Evolutionary conservation across 2,113 vertebrate species (phyloP).

Genomic region (Pogona vitticeps): DNA sequence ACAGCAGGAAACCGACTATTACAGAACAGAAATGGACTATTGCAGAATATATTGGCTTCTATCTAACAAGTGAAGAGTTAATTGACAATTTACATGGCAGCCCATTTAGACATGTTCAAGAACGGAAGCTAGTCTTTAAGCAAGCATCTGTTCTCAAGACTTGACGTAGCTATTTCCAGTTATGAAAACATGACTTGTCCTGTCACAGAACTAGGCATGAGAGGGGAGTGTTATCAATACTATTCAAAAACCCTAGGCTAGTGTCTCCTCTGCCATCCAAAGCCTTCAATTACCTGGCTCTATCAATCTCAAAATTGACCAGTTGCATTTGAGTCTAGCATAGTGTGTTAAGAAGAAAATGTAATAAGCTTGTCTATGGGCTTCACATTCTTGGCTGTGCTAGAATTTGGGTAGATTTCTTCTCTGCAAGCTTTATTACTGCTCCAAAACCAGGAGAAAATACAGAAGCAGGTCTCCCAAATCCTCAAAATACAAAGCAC

Average conservation of each 20-base stretch:
- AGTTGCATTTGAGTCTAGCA: too few relatives aligned
- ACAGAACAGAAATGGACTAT: conserved; percentile 12
- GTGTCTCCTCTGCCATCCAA: background rate
- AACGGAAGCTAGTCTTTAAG: conserved; percentile 4
- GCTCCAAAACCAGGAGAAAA: too few relatives aligned
- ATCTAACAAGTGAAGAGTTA: conserved; percentile 14
- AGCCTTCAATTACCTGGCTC: too few relatives aligned
- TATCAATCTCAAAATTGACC: too few relatives aligned
- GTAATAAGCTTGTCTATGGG: too few relatives aligned
- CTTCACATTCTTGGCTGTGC: too few relatives aligned
- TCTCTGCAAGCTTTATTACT: too few relatives aligned
- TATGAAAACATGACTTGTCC: background rate
- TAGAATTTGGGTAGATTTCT: too few relatives aligned
- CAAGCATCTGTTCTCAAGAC: conserved; percentile 8
- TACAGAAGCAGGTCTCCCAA: too few relatives aligned
- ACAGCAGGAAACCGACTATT: conserved; percentile 18
- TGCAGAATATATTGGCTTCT: conserved; percentile 1
- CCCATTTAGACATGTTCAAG: background rate
- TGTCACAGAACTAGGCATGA: too few relatives aligned
- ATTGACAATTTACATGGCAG: conserved; percentile 7
- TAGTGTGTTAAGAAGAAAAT: too few relatives aligned
- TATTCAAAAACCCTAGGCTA: background rate
- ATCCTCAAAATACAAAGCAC: too few relatives aligned
- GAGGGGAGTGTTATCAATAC: background rate
- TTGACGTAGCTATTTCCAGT: background rate